Base-by-base conservation (phyloP, 2,888 invertebrate species). In the Agrilus biguttatus region DNA sequence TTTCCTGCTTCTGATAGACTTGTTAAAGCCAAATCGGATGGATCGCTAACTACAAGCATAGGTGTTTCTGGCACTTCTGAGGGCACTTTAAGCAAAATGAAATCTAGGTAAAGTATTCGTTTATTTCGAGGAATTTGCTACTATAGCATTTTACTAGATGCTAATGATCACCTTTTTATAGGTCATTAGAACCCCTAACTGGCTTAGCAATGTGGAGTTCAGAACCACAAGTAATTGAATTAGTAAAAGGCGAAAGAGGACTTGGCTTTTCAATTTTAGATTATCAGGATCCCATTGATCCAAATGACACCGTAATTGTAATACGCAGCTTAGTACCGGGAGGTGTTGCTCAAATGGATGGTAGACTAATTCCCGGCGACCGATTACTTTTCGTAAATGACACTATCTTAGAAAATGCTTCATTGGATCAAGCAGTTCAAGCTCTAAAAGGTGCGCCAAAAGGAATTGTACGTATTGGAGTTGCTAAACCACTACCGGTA, bases 141-240 rank as follows among this genome's bases (percentile, higher is more conserved):
- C 7, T 21, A 21, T 1, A 21, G 6, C 5, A 5, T 21, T 17
- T 10, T 10, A 10, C 28, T 28, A 28, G 28, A 10, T 10, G 10
- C 4, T 10, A 10, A 28, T 2, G 10, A 28, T 8, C 2, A 10
- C 2, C 28, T 28, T 28, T 28, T 28, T 28, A 28, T 28, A 28
- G 28, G 51, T 96, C 96, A 28, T 72, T 98, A 52, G 97, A 98
- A 70, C 96, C 96, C n/a, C 74, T 98, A 49, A 92, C 93, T 2
- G 95, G 95, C 6, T 73, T 97, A 53, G 96, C 96, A 34, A 95
- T 96, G 88, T 98, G 97, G 97, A 90, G 92, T 53, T 88, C 88
- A 12, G 93, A 96, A 59, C 91, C 96, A 36, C 90, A 96, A 65
- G 83, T 93, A 49, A 95, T 98, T 54, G 92, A 96, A 68, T 71